Evolutionary conservation across 2,797 vertebrate species (phyloP).

Genomic region (Steatocranus sp.): DNA sequence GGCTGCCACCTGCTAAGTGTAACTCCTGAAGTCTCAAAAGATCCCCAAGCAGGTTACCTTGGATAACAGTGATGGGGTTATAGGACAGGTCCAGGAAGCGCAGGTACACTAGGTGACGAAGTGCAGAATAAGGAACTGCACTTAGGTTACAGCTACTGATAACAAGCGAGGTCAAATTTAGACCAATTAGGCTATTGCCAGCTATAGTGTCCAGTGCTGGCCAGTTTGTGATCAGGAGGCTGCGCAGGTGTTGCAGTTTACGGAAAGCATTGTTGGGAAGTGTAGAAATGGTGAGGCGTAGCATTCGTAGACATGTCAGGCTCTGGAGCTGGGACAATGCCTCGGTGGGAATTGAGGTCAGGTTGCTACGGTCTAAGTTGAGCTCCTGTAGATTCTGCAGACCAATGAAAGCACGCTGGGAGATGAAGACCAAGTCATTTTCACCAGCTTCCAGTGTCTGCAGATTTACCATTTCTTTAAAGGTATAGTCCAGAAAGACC

Average conservation of each 20-base stretch:
- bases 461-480: conserved; percentile 79
- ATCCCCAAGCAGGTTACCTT: conserved; percentile 72
- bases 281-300: conserved; percentile 74
- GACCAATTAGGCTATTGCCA: conserved; percentile 79
- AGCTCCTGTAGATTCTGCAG: conserved; percentile 79
- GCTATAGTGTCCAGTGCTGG: conserved; percentile 76
- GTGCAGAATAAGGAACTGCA: conserved; percentile 77
- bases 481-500: conserved; percentile 86
- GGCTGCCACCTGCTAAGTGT: conserved; percentile 78
- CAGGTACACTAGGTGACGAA: conserved; percentile 81
- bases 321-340: conserved; percentile 83
- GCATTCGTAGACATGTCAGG: conserved; percentile 73
- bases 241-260: conserved; percentile 73
- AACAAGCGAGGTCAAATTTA: conserved; percentile 85
- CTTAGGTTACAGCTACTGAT: conserved; percentile 84
- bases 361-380: conserved; percentile 84
- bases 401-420: conserved; percentile 82
- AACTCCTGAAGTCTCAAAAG: conserved; percentile 84
- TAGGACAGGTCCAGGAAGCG: conserved; percentile 84
- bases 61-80: conserved; percentile 84
- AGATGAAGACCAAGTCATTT: conserved; percentile 88
- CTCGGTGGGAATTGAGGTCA: conserved; percentile 80
- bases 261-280: conserved; percentile 80
- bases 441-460: conserved; percentile 81
- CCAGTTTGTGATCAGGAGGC: conserved; percentile 82